Percentiles rank a stretch among this genome's conserved stretches.
phyloP scores from a whole-genome alignment of 1,140 invertebrate genomes.

The Pararge aegeria region DNA sequence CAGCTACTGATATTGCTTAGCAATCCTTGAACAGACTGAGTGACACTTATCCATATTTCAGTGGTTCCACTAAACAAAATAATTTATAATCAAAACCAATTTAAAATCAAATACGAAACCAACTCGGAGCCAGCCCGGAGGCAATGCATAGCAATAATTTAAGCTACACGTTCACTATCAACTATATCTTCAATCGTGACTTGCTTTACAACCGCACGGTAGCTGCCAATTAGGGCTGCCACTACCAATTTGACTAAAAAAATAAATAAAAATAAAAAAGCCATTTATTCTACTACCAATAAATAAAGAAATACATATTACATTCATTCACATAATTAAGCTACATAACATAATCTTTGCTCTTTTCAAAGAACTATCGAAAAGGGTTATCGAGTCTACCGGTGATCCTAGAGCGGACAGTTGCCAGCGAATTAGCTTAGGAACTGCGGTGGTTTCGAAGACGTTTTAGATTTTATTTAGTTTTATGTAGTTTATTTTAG shows the following conservation, averaged over 20 bases:
- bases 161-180: constrained; percentile 23
- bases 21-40: neutral
- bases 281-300: too few species aligned
- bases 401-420: too few species aligned
- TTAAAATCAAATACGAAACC: constrained; percentile 8
- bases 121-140: constrained; percentile 12
- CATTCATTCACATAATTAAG: too few species aligned
- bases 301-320: too few species aligned
- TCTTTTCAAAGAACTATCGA: too few species aligned
- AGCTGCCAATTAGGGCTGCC: constrained; percentile 26
- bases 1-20: neutral
- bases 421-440: too few species aligned
- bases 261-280: too few species aligned
- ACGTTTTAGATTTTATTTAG: too few species aligned
- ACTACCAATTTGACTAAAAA: neutral
- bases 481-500: too few species aligned
- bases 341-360: too few species aligned
- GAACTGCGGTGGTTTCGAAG: too few species aligned
- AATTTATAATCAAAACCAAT: constrained; percentile 7
- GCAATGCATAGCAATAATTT: constrained; percentile 18
- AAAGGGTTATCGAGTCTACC: too few species aligned
- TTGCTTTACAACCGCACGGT: constrained; percentile 29
- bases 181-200: constrained; percentile 29
- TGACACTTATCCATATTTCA: neutral
- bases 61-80: neutral